Evolutionary conservation across 2,113 vertebrate species (phyloP).

Genomic region (Marcusenius ussheri): DNA sequence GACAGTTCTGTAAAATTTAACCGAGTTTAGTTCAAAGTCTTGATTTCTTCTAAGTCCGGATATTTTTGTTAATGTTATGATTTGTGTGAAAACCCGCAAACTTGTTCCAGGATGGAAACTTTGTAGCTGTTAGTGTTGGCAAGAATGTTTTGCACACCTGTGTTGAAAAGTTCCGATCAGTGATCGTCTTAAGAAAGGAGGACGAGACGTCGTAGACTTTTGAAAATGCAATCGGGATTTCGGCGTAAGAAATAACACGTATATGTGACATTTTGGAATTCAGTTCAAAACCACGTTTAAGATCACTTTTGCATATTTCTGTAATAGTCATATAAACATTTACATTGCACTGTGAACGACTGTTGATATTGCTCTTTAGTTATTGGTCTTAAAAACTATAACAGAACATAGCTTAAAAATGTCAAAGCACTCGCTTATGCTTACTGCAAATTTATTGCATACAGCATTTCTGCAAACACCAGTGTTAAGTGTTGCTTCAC

Average conservation of each 20-base stretch:
- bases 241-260: neutral
- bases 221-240: neutral
- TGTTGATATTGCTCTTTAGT: neutral
- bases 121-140: neutral
- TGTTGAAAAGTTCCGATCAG: neutral
- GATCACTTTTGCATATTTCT: neutral
- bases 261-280: neutral
- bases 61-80: neutral
- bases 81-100: neutral
- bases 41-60: neutral
- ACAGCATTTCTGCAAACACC: neutral
- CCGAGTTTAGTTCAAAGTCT: neutral
- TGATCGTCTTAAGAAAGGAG: neutral
- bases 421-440: neutral
- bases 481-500: neutral
- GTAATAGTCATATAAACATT: neutral
- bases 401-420: neutral
- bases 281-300: neutral
- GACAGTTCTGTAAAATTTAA: neutral
- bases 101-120: neutral
- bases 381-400: neutral
- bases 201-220: neutral
- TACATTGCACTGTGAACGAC: neutral
- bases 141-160: neutral
- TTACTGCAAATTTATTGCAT: neutral